Base-by-base conservation (phyloP, 2,888 invertebrate genomes). In the Thereva nobilitata region DNA sequence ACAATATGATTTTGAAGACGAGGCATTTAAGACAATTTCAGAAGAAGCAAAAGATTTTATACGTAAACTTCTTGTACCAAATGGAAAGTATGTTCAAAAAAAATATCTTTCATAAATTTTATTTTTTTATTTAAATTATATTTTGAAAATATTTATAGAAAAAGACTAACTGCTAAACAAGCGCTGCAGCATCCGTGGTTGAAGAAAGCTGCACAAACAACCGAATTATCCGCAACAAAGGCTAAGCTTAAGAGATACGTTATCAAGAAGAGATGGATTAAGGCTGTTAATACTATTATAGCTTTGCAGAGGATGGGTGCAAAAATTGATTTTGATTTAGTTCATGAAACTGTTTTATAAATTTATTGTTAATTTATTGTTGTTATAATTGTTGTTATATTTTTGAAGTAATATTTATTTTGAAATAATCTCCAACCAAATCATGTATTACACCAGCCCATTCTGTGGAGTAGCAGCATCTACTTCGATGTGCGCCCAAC, bases 1-100 rank as follows among this genome's bases (percentile, higher is more conserved):
- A 44, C 92, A 93, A 77, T 97, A 93, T 79, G 95, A 95, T 82
- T 97, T 91, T 79, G 93, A 94, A 72, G 95, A 95, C 76, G 94
- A 95, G 78, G 92, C 93, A 49, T 97, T 97, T 82, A 89, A 91
- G 71, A 90, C 92, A 74, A 93, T 97, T 74, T 93, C 95, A 0
- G 89, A 89, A 35, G 90, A 91, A 72, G 96, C 95, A 54, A 95
- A 94, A 81, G 93, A 96, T 79, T 96, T 97, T 82, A 95, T 97
- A 71, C 84, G 84, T 69, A 89, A 89, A 80, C 86, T 97, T 4
- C 87, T 97, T 71, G 83, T 92, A 72, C 95, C 95, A 82, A 91
- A 95, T 76, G 89, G 90, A 83, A 87, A 87, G 94, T 93, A 83
- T 87, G 90, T n/a, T n/a, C n/a, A n/a, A n/a, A n/a, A n/a, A n/a